Evolutionary conservation across 1,140 invertebrate genomes (phyloP).

Genomic region (Zaprionus inermis): DNA sequence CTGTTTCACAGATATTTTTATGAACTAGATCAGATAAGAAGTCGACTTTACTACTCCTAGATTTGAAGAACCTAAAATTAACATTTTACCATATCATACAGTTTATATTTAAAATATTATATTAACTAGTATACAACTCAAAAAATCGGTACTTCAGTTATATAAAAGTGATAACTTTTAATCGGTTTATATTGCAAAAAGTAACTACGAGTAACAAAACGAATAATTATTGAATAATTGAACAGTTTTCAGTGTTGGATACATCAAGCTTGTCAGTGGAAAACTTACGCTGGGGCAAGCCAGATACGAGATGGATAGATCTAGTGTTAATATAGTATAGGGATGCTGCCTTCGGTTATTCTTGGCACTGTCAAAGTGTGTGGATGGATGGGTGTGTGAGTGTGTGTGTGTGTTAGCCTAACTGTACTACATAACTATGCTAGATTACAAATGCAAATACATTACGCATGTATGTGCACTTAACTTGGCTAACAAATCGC

Average conservation of each 20-base stretch:
- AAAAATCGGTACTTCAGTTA: not conserved
- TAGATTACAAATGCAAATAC: constrained; percentile 14
- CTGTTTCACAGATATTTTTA: no score
- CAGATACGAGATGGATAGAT: not conserved
- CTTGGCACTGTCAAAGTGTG: constrained; percentile 25
- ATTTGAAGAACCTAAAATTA: not conserved
- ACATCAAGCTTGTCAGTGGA: constrained; percentile 51
- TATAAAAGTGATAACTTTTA: constrained; percentile 67
- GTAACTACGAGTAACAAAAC: constrained; percentile 64
- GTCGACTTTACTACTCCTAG: no score
- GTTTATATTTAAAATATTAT: not conserved
- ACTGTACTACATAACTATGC: constrained; percentile 24
- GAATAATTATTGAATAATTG: constrained; percentile 38
- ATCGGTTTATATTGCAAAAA: constrained; percentile 67
- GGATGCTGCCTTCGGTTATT: not conserved
- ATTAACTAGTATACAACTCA: not conserved
- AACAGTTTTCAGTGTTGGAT: constrained; percentile 44
- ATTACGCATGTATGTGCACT: constrained; percentile 20
- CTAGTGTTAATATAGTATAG: not conserved
- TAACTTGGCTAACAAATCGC: constrained; percentile 23
- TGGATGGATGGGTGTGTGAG: no score
- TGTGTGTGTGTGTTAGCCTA: constrained; percentile 1
- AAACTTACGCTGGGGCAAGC: not conserved
- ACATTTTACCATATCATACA: not conserved
- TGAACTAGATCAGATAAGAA: no score